phyloP scores from a whole-genome alignment of 2,888 invertebrate species.

The Zygothrica quintamaculata region DNA sequence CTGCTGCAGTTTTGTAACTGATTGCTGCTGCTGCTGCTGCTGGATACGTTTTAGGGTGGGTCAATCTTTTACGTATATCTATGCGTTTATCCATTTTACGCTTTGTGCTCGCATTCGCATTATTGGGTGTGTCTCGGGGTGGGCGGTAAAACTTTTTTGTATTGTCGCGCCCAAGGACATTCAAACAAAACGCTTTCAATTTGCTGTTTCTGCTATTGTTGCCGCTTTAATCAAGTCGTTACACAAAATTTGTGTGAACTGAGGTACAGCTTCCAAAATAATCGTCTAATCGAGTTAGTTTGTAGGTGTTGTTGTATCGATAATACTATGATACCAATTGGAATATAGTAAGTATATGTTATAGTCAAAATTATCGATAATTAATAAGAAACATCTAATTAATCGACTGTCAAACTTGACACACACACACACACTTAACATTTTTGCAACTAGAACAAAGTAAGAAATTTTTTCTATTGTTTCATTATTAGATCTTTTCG shows the following conservation, averaged over 20 bases:
- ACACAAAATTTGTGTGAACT: slow-evolving; percentile 11
- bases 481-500: background rate
- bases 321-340: too few species aligned
- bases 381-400: too few species aligned
- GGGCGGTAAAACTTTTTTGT: slow-evolving; percentile 40
- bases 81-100: slow-evolving; percentile 45
- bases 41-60: slow-evolving; percentile 49
- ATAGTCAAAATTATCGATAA: too few species aligned
- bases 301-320: too few species aligned
- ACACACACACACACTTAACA: too few species aligned
- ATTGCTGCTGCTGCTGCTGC: slow-evolving; percentile 9
- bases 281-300: too few species aligned
- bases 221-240: slow-evolving; percentile 7
- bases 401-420: too few species aligned
- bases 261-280: background rate
- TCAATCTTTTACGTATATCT: slow-evolving; percentile 43
- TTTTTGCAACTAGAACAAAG: background rate
- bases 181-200: slow-evolving; percentile 4
- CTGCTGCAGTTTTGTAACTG: slow-evolving; percentile 47
- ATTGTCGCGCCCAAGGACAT: slow-evolving; percentile 63
- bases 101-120: slow-evolving; percentile 65
- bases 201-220: slow-evolving; percentile 14
- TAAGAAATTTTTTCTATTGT: background rate
- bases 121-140: slow-evolving; percentile 60
- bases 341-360: too few species aligned